Conservation (phyloP, 2,797 vertebrate genomes). For the Antrozous pallidus region DNA sequence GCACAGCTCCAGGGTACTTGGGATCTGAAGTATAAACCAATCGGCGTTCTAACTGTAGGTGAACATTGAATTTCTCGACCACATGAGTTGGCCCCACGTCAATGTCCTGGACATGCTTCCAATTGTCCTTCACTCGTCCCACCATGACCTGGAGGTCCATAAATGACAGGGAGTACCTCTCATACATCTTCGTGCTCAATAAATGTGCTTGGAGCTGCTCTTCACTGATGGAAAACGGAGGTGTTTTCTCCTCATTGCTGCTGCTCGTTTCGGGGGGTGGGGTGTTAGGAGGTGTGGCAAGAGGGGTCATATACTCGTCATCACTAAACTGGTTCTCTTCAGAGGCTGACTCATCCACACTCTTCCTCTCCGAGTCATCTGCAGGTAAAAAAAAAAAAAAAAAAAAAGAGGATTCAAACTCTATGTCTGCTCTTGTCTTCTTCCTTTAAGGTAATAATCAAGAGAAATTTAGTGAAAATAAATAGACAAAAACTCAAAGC, state of each 20-base stretch:
- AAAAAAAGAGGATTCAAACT: not conserved
- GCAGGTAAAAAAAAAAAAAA: conserved; percentile 53
- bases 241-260: conserved; percentile 73
- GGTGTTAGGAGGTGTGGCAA: conserved; percentile 92
- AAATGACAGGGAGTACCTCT: conserved; percentile 94
- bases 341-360: conserved; percentile 78
- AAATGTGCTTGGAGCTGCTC: conserved; percentile 85
- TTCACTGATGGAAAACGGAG: conserved; percentile 83
- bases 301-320: conserved; percentile 96
- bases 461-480: not conserved
- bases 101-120: conserved; percentile 95
- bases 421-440: not conserved
- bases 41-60: conserved; percentile 93
- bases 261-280: conserved; percentile 87
- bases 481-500: not conserved
- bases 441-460: not conserved
- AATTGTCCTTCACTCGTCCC: conserved; percentile 94
- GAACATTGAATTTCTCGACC: conserved; percentile 97
- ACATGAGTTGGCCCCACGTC: conserved; percentile 97
- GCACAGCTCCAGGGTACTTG: conserved; percentile 94
- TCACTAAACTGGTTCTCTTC: conserved; percentile 92
- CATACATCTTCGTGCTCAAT: conserved; percentile 92
- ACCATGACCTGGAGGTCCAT: conserved; percentile 99
- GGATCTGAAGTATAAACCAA: conserved; percentile 97
- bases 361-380: conserved; percentile 84